Evolutionary conservation across 2,888 invertebrate genomes (phyloP), one percentile per base, ranked within the genome.

Genomic region (Diaprepes abbreviatus): DNA sequence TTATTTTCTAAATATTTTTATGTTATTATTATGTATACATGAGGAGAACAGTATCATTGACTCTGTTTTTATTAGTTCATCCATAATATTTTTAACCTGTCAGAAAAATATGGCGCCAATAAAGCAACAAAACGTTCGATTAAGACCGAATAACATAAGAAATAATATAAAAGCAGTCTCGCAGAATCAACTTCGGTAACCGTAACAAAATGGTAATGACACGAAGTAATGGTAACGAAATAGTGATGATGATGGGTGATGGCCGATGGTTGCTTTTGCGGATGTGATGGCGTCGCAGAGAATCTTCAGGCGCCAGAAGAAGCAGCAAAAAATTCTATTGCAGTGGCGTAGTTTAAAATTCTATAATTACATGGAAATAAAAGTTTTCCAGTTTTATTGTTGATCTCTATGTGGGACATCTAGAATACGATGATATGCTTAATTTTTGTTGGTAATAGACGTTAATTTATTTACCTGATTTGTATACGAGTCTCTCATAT

Each of bases 121-220:
- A 12, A 45, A 24, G n/a, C 45, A 45, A 45, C 12, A 24, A 45
- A 45, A 12, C 10, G 2, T 45, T n/a, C 16, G 12, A 48, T 48
- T 12, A 28, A 28, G 7, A 28, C 10, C 28, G 5, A 14, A 24
- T 24, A 19, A 45, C 9, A 5, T 36, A 36, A 36, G 12, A 40
- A 16, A 17, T 40, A 40, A 31, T 33, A 52, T 33, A 33, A 52
- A 33, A 28, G 35, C 17, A 19, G 28, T 54, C 17, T 54, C 16
- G n/a, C 17, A 52, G 50, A 52, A 14, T 54, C 24, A 14, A 24
- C 17, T 36, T 38, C 9, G 12, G 12, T 38, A 57, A 57, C 38
- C 55, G 31, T 31, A 52, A 52, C 50, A 14, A 31, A 52, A 52
- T 52, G 50, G 50, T 52, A 50, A 50, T 50, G 28, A 17, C 50